Evolutionary conservation across 2,888 invertebrate species (phyloP).

Genomic region (Patella ulyssiponensis): DNA sequence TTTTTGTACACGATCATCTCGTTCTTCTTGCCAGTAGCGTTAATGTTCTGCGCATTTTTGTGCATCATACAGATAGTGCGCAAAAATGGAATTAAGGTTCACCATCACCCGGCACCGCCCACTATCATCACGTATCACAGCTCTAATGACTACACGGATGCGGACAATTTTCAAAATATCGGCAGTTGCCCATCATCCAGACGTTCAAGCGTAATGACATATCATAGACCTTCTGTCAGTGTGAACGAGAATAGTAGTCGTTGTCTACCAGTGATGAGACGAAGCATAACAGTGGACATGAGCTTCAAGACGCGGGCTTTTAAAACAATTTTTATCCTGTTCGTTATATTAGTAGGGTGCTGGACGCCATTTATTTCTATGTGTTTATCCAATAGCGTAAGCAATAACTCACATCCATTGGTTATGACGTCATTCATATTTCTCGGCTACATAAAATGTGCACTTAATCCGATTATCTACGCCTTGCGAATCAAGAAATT

Average conservation of each 20-base stretch:
- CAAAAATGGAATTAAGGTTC: conserved; percentile 45
- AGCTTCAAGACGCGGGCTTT: conserved; percentile 64
- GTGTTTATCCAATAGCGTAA: conserved; percentile 39
- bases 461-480: conserved; percentile 64
- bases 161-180: conserved; percentile 42
- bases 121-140: too few relatives aligned
- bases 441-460: conserved; percentile 57
- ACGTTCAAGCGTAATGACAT: conserved; percentile 29
- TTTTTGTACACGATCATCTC: conserved; percentile 38
- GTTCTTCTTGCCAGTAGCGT: conserved; percentile 53
- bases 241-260: neutral
- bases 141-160: conserved; percentile 19
- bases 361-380: conserved; percentile 57
- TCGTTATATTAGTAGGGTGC: conserved; percentile 51
- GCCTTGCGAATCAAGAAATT: conserved; percentile 59
- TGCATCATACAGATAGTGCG: conserved; percentile 55
- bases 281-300: conserved; percentile 47
- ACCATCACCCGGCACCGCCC: conserved; percentile 40
- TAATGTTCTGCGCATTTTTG: conserved; percentile 53
- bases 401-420: conserved; percentile 18
- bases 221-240: conserved; percentile 11
- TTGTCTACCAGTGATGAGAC: neutral
- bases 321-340: conserved; percentile 62
- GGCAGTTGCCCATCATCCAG: conserved; percentile 40
- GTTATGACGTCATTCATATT: conserved; percentile 44